Percentiles rank a stretch among this genome's conserved stretches.
These are phyloP conservation scores for Sceloporus undulatus DNA, from an alignment of 2,113 vertebrate genomes.

Conservation along the genomic window DNA sequence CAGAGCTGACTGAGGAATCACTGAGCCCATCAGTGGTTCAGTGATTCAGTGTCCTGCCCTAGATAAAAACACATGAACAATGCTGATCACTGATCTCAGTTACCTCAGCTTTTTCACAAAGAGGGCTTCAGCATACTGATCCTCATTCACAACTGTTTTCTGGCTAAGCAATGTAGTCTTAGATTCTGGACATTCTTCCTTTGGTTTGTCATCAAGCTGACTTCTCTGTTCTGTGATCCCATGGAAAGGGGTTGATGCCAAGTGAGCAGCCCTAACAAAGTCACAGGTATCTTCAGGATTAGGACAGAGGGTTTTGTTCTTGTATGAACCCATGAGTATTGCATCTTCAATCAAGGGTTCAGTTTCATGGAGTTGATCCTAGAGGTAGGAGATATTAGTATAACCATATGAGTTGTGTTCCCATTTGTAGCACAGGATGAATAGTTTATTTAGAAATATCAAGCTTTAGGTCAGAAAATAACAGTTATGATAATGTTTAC, in stretches of 20 bases:
- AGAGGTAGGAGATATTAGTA: constrained; percentile 26
- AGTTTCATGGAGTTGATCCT: constrained; percentile 80
- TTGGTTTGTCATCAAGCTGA: constrained; percentile 56
- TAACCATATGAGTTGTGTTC: not conserved
- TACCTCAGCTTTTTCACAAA: constrained; percentile 82
- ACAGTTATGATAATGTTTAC: not conserved
- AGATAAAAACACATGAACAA: not conserved
- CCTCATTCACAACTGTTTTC: constrained; percentile 47
- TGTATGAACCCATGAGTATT: constrained; percentile 80
- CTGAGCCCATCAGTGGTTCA: not conserved
- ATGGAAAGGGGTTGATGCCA: constrained; percentile 87
- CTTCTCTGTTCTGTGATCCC: constrained; percentile 66
- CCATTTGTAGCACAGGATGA: too few relatives aligned
- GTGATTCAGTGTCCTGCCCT: fast-evolving
- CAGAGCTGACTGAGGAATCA: not conserved
- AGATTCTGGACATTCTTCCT: constrained; percentile 59
- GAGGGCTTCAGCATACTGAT: constrained; percentile 64
- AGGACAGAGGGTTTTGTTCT: constrained; percentile 81
- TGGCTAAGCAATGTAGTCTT: constrained; percentile 54
- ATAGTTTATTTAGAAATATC: too few relatives aligned
- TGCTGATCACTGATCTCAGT: constrained; percentile 14
- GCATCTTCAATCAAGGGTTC: constrained; percentile 83
- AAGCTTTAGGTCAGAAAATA: not conserved
- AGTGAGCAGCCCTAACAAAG: constrained; percentile 81
- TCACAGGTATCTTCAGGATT: constrained; percentile 87